Base-by-base conservation (phyloP, 2,888 invertebrate species). In the Campoplex capitator region DNA sequence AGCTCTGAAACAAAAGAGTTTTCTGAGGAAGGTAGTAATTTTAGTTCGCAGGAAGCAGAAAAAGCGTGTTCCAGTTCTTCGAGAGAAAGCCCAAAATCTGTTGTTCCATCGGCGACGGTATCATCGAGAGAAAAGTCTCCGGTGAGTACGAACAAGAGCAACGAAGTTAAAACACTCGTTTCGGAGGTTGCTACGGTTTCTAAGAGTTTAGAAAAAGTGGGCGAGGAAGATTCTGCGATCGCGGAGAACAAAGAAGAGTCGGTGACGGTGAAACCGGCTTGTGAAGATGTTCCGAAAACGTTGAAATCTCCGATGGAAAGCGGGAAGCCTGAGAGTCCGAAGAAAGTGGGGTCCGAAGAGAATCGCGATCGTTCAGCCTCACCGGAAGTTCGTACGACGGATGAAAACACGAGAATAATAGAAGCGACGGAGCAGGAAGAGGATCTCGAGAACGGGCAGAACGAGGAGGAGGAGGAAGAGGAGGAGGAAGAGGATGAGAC, bases 401-500 rank as follows among this genome's bases (percentile, higher is more conserved):
- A 23, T 9, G 58, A 65, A 6, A 83, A 18, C 71, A 62, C 38
- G 88, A 88, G 7, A 83, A 38, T 42, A 13, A 28, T 54, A 8
- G 70, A 88, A 18, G 84, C 84, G 67, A 83, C 62, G 48, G 70
- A 77, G 23, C 23, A 23, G 16, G 83, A 77, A 2, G 65, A 42
- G 16, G 84, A 90, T 75, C 45, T 70, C 35, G 54, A 54, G 38
- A 86, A 88, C 28, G 89, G 90, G 8, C 89, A 89, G 38, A 38
- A 38, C 38, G 38, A 38, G 38, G 38, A 38, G 38, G 38, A 38
- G 38, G 38, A 38, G 38, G 38, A 38, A 8, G 89, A 88, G 8
- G 77, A 84, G 16, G 89, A 79, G 56, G 68, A 85, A 48, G 87
- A 89, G 42, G 87, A 79, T 1, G 38, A 51, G 87, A 80, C 71